These are phyloP conservation scores for Malacoctenus gilli DNA, from an alignment of 2,797 vertebrate species.

Conservation along the genomic window DNA sequence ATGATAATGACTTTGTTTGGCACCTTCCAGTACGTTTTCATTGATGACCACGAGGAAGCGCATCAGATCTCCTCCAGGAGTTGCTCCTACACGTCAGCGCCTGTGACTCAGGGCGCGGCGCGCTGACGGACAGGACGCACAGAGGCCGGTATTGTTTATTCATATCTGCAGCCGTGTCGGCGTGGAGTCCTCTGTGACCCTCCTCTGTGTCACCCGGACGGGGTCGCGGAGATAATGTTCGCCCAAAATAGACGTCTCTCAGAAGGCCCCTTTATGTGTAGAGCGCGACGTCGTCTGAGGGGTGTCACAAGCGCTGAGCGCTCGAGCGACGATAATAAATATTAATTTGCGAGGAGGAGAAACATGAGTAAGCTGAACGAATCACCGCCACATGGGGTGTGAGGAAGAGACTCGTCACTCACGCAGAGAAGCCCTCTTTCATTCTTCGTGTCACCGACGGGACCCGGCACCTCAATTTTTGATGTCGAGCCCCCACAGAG, in stretches of 20 bases:
- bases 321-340: conserved; percentile 66
- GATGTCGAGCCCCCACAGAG: conserved; percentile 19
- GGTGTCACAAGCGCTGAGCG: conserved; percentile 48
- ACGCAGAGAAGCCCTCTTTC: conserved; percentile 47
- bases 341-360: conserved; percentile 70
- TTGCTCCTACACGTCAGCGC: conserved; percentile 14
- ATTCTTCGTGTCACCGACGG: conserved; percentile 42
- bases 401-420: conserved; percentile 66
- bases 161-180: conserved; percentile 52
- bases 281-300: conserved; percentile 26
- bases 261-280: conserved; percentile 60
- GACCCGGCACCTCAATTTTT: conserved; percentile 37
- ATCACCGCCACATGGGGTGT: conserved; percentile 66
- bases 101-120: conserved; percentile 20
- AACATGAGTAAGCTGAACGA: conserved; percentile 70
- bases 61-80: conserved; percentile 16
- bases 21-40: too few relatives aligned
- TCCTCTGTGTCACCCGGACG: conserved; percentile 57
- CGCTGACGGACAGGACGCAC: conserved; percentile 46
- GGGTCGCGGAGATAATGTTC: conserved; percentile 64
- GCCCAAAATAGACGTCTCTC: conserved; percentile 66
- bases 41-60: neutral
- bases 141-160: conserved; percentile 66
- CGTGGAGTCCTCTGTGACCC: conserved; percentile 52
- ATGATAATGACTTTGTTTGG: neutral